Base-by-base conservation (phyloP, 1,140 invertebrate species). In the Eumaeus atala region DNA sequence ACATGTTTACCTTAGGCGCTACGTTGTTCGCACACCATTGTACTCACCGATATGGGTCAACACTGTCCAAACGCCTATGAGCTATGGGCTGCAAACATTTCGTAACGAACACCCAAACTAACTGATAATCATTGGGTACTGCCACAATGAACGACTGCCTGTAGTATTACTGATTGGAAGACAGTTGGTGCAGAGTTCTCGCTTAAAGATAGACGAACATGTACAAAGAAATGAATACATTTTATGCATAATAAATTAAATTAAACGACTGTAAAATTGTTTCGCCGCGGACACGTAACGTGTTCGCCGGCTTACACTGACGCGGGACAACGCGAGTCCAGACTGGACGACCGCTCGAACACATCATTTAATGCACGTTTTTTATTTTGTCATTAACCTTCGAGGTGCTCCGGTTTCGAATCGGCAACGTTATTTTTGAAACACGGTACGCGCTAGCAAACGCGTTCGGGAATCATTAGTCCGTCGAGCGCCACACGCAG, bases 341-440 rank as follows among this genome's bases (percentile, higher is more conserved):
- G 68, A 58, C 58, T 61, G 67, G 67, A 61, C 67, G 71, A 61
- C 61, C 60, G 65, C 62, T 66, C 62, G 66, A 67, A 72, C 75
- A 77, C 75, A 80, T 71, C 66, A 73, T 78, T 81, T 75, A 78
- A 80, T 81, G 80, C 80, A 82, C 70, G 74, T 64, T 77, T 84
- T 81, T 84, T 81, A 81, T 81, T 79, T 76, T 84, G 78, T 84
- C 81, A 84, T 84, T 82, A 82, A 82, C 81, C 81, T 84, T 84
- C 78, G 74, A 69, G 77, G 74, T 82, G 81, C 81, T 84, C 81
- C 77, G 81, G 77, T 80, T 84, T 77, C 75, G 74, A 79, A 79
- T 80, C 74, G 71, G 70, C 77, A 77, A 77, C 76, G 77, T 76
- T 84, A 84, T 84, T 84, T 84, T 84, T 80, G 81, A 82, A 82